Percentiles rank a stretch among this genome's conserved stretches.
Evolutionary conservation across 2,888 invertebrate genomes (phyloP).

Genomic region (Volucella inflata): DNA sequence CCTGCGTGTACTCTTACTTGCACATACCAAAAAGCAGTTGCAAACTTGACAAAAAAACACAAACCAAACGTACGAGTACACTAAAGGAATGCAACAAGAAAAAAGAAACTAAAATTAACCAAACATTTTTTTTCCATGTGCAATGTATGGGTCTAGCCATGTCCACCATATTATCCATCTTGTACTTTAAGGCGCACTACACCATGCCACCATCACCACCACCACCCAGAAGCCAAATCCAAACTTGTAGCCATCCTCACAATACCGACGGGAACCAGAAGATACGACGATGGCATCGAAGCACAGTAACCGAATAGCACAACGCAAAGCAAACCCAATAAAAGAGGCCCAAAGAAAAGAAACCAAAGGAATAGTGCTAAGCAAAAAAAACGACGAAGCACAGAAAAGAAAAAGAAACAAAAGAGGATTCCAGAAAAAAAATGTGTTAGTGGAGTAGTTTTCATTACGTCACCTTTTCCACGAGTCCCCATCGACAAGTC

Average conservation of each 20-base stretch:
- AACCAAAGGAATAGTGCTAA: conserved; percentile 52
- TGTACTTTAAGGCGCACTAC: conserved; percentile 38
- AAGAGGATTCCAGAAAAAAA: conserved; percentile 79
- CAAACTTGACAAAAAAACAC: conserved; percentile 11
- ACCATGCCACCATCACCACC: conserved; percentile 23
- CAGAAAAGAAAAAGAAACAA: conserved; percentile 31
- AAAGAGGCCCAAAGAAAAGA: conserved; percentile 46
- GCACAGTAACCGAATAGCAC: conserved; percentile 60
- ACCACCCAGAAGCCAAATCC: conserved; percentile 62
- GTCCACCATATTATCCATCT: conserved; percentile 54
- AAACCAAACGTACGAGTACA: conserved; percentile 5
- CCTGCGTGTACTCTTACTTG: conserved; percentile 10
- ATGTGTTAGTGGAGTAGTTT: conserved; percentile 84
- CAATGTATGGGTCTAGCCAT: conserved; percentile 32
- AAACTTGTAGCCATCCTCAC: conserved; percentile 16
- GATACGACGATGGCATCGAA: conserved; percentile 37
- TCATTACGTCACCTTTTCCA: conserved; percentile 82
- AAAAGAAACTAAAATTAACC: conserved; percentile 21
- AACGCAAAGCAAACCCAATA: conserved; percentile 72
- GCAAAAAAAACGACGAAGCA: conserved; percentile 35
- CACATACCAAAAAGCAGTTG: conserved; percentile 58
- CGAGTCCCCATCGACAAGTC: conserved; percentile 36
- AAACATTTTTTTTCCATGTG: conserved; percentile 49
- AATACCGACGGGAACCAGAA: conserved; percentile 22
- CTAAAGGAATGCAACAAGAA: conserved; percentile 2